Percentiles rank a stretch among this genome's conserved stretches.
phyloP scores from a whole-genome alignment of 2,113 vertebrate species.

The Paedocypris sp. region DNA sequence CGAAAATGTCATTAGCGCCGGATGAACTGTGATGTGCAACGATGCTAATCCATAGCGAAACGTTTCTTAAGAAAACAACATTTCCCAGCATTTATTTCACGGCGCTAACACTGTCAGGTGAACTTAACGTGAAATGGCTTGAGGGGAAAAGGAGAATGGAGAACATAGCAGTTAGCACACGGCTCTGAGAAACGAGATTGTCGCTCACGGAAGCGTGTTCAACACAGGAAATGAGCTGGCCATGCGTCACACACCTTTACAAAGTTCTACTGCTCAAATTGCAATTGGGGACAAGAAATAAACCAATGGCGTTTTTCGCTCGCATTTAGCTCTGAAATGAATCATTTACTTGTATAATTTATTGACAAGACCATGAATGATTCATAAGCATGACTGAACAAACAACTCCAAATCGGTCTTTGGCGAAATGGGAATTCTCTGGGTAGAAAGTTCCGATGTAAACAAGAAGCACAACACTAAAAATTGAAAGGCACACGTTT shows the following conservation, averaged over 20 bases:
- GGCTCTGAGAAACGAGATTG: background rate
- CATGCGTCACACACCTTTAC: conserved; percentile 37
- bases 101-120: conserved; percentile 7
- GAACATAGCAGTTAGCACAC: background rate
- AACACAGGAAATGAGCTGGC: conserved; percentile 13
- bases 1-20: background rate
- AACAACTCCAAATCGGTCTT: conserved; percentile 31
- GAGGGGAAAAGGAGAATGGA: background rate
- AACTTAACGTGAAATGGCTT: conserved; percentile 10
- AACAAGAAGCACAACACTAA: background rate
- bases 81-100: conserved; percentile 8
- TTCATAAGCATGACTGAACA: conserved; percentile 43
- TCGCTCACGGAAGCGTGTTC: background rate
- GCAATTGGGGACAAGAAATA: conserved; percentile 34
- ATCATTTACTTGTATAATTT: conserved; percentile 55
- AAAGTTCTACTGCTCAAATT: conserved; percentile 34
- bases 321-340: conserved; percentile 50
- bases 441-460: conserved; percentile 5
- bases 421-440: conserved; percentile 35
- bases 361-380: conserved; percentile 54
- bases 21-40: background rate
- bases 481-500: conserved; percentile 21
- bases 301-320: conserved; percentile 43
- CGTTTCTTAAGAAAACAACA: background rate
- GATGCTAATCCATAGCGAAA: background rate